Evolutionary conservation across 2,113 vertebrate genomes (phyloP).

Genomic region (Lonchura striata): DNA sequence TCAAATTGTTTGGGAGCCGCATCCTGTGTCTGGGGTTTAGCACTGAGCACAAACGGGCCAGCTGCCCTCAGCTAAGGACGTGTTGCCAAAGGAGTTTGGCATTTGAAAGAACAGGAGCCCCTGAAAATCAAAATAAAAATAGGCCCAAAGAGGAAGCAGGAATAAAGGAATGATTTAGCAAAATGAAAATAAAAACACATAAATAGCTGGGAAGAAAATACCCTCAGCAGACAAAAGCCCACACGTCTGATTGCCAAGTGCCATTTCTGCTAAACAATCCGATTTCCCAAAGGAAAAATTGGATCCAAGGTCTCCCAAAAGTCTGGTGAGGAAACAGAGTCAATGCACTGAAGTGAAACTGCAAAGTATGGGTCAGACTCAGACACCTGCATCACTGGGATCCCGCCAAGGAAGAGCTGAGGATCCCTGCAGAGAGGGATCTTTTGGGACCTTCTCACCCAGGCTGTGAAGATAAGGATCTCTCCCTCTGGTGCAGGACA

Average conservation of each 20-base stretch:
- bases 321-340: background rate
- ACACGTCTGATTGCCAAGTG: rapidly evolving
- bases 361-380: background rate
- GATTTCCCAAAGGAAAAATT: background rate
- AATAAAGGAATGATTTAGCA: background rate
- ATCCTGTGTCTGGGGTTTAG: background rate
- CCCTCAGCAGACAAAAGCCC: background rate
- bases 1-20: background rate
- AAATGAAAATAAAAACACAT: conserved; percentile 31
- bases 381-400: rapidly evolving
- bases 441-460: background rate
- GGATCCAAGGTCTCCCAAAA: background rate
- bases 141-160: conserved; percentile 11
- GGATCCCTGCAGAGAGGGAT: background rate
- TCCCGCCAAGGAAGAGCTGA: background rate
- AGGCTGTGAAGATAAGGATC: background rate
- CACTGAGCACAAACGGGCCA: background rate
- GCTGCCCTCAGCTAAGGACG: background rate
- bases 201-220: background rate
- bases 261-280: background rate
- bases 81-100: background rate
- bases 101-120: background rate
- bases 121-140: background rate
- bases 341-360: background rate
- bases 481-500: background rate